Conservation (phyloP, 2,888 invertebrate species). For the Tetanocera ferruginea region DNA sequence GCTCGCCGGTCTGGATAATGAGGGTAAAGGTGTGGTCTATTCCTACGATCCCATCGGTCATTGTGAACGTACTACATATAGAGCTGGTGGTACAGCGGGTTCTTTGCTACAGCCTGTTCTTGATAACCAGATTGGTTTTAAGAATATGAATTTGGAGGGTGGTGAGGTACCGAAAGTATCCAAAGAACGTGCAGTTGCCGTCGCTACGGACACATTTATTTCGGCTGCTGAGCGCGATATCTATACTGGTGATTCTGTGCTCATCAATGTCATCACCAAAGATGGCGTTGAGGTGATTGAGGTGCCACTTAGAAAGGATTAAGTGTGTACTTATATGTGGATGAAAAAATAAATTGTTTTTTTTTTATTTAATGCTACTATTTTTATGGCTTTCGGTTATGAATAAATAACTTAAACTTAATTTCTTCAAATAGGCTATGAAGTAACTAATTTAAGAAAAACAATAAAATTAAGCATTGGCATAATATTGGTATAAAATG, state of each 20-base stretch:
- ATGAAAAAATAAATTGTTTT: conserved; percentile 22
- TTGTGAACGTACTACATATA: conserved; percentile 85
- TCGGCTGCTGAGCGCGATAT: conserved; percentile 98
- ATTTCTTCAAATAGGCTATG: too few relatives aligned
- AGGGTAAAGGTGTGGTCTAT: conserved; percentile 95
- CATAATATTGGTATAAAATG: too few relatives aligned
- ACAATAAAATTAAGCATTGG: too few relatives aligned
- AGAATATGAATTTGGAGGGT: conserved; percentile 79
- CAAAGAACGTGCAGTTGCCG: conserved; percentile 83
- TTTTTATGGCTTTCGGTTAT: neutral
- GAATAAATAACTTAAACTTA: neutral
- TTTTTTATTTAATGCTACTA: neutral
- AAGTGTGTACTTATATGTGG: conserved; percentile 57
- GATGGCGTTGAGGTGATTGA: conserved; percentile 82
- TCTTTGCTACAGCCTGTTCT: conserved; percentile 92
- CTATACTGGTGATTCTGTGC: conserved; percentile 93
- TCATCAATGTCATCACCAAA: conserved; percentile 88
- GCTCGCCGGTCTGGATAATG: conserved; percentile 91
- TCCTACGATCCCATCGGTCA: conserved; percentile 98
- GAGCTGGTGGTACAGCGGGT: conserved; percentile 93
- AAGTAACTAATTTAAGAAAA: too few relatives aligned
- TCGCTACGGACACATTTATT: conserved; percentile 96
- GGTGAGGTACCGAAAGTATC: conserved; percentile 74
- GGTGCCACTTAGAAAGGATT: conserved; percentile 89
- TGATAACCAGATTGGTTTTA: conserved; percentile 94